phyloP scores from a whole-genome alignment of 2,797 vertebrate genomes.

The Thunnus albacares region DNA sequence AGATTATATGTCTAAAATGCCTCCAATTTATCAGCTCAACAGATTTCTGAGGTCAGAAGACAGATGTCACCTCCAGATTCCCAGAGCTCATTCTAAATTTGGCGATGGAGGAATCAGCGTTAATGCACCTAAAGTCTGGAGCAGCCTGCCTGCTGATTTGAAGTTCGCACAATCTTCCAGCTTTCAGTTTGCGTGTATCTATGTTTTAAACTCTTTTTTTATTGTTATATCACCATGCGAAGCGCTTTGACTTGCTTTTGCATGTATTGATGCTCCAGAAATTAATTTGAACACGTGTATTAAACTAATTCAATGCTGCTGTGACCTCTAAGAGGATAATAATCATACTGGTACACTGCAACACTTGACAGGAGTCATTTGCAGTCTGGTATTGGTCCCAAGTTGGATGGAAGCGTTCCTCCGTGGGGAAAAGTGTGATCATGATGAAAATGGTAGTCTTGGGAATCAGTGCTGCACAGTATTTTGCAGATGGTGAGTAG shows the following conservation, averaged over 20 bases:
- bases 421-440: constrained; percentile 56
- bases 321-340: constrained; percentile 48
- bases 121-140: constrained; percentile 47
- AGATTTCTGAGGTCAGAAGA: constrained; percentile 68
- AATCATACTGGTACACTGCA: constrained; percentile 31
- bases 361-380: constrained; percentile 49
- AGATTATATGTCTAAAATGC: constrained; percentile 56
- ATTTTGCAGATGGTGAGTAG: constrained; percentile 78
- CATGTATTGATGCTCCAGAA: constrained; percentile 12
- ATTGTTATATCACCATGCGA: neutral
- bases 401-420: constrained; percentile 46
- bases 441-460: constrained; percentile 70
- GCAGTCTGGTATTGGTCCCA: constrained; percentile 41
- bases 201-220: neutral
- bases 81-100: constrained; percentile 49
- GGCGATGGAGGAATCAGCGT: constrained; percentile 32
- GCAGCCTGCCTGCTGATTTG: constrained; percentile 40
- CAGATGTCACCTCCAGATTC: constrained; percentile 64
- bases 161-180: constrained; percentile 38
- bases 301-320: constrained; percentile 16
- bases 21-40: constrained; percentile 56
- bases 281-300: constrained; percentile 24
- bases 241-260: constrained; percentile 14
- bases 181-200: neutral
- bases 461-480: constrained; percentile 63